Evolutionary conservation across 2,113 vertebrate species (phyloP).

Genomic region (Sebastes fasciatus): DNA sequence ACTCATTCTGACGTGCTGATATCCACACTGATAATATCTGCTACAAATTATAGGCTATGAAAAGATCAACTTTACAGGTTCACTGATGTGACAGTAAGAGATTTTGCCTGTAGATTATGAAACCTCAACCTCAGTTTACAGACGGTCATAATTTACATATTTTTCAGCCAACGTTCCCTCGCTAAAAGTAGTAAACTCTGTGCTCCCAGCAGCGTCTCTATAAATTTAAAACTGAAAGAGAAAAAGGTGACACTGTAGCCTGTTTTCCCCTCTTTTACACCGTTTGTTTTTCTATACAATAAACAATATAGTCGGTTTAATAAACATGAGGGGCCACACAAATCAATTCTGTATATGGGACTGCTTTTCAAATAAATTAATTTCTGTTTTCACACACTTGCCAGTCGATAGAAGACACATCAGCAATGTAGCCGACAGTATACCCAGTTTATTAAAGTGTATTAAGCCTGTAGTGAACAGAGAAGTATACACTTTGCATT

Average conservation of each 20-base stretch:
- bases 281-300: background rate
- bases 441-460: background rate
- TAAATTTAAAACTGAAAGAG: background rate
- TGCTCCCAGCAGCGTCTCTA: background rate
- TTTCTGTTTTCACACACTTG: slow-evolving; percentile 14
- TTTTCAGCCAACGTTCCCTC: slow-evolving; percentile 15
- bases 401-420: background rate
- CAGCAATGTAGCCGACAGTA: background rate
- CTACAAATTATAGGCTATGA: slow-evolving; percentile 71
- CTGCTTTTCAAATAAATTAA: background rate
- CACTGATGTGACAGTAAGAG: slow-evolving; percentile 68
- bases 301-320: background rate
- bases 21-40: slow-evolving; percentile 65
- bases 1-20: slow-evolving; percentile 59
- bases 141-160: slow-evolving; percentile 40
- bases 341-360: background rate
- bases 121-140: slow-evolving; percentile 19
- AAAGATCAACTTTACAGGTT: slow-evolving; percentile 66
- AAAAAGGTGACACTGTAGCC: background rate
- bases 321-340: background rate
- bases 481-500: background rate
- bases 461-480: background rate
- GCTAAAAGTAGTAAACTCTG: background rate
- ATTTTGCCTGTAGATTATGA: slow-evolving; percentile 46
- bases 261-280: background rate